Conservation (phyloP, 2,113 vertebrate species). For the Gallinago undulata region DNA sequence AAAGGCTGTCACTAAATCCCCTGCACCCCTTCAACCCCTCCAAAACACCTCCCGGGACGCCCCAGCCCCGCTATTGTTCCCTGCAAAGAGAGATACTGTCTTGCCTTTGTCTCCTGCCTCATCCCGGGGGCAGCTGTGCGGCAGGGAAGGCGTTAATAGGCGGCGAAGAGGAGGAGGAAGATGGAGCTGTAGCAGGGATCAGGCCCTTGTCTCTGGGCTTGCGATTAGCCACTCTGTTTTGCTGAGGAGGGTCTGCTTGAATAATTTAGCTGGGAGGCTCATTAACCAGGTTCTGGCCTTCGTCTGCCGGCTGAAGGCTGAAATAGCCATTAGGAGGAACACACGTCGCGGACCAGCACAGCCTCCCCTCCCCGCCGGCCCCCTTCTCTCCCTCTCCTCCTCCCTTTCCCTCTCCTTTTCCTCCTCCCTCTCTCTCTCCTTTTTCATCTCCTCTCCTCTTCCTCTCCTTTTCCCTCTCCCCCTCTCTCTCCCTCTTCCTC, state of each 20-base stretch:
- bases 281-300: slow-evolving; percentile 58
- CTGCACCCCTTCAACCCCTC: not conserved
- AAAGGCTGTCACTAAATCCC: not conserved
- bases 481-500: no score
- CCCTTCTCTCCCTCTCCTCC: not conserved
- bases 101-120: no score
- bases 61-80: accelerated
- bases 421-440: not conserved
- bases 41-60: not conserved
- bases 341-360: not conserved
- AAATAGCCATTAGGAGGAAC: slow-evolving; percentile 44
- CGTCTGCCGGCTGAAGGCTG: slow-evolving; percentile 54
- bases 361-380: not conserved
- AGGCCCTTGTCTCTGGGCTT: not conserved
- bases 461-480: not conserved
- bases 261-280: slow-evolving; percentile 49
- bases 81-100: not conserved
- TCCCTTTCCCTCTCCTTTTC: not conserved
- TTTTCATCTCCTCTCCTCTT: not conserved
- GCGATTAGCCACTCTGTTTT: not conserved
- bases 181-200: not conserved
- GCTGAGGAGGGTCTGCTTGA: slow-evolving; percentile 27
- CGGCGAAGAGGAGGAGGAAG: not conserved
- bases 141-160: not conserved
- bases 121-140: not conserved